Evolutionary conservation across 2,113 vertebrate genomes (phyloP), one percentile per base, ranked within the genome.

Genomic region (Rynchops niger): DNA sequence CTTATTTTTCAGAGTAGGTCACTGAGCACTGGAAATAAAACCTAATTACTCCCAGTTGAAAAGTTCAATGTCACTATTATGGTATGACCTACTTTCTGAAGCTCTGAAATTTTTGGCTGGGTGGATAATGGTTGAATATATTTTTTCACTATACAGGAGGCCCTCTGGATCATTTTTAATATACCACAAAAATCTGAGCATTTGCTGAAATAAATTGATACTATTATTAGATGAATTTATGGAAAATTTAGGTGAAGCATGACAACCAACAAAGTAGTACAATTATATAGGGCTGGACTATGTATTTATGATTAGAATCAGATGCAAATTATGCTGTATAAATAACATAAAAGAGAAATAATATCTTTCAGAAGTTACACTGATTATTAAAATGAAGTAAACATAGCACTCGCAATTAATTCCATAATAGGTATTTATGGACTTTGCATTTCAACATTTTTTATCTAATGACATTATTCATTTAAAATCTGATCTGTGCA

Each of bases 31-130:
- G 92, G 90, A 98, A 97, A 97, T 96, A 98, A 98, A 98, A 96
- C 92, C 97, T 98, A 97, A 98, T 98, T 98, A 98, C 96, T 98
- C 96, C 97, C 96, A 97, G 97, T 96, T 98, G 97, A 97, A 98
- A 97, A 98, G 97, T 98, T 98, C 95, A 98, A 52, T 97, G 95
- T 97, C 95, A 91, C 93, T 91, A 80, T 97, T 97, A 95, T 73
- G 67, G 83, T 93, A 77, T 98, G 97, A 98, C 97, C 97, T 98
- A 97, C 90, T 98, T 98, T 71, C 93, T 43, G 88, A 91, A 96
- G 79, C 91, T 91, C 93, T 97, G 86, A 92, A 95, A 88, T 88
- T 97, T 97, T 96, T 88, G 88, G 47, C 59, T 76, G 38, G 26
- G 18, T 63, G 69, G 70, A 95, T 65, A 97, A 80, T 76, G 76